Conservation (phyloP, 53 echinoderm and acorn worm species). For the Hippasteria phrygiana region DNA sequence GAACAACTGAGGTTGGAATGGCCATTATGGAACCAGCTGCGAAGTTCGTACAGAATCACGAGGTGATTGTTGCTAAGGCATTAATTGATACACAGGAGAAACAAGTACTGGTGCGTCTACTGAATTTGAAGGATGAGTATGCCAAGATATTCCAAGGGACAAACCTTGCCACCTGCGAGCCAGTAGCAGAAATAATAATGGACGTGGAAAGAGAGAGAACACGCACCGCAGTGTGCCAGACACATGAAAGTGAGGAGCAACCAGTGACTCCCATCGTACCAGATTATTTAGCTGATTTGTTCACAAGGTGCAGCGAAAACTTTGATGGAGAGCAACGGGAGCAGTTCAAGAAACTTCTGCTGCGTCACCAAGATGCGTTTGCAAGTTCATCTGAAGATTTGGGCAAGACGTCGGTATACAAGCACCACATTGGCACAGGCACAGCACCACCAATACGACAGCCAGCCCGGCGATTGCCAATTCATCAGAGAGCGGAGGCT, state of each 20-base stretch:
- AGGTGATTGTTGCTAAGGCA: background rate
- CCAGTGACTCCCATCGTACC: background rate
- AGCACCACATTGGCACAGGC: constrained; percentile 60
- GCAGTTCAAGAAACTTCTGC: background rate
- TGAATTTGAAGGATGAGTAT: constrained; percentile 14
- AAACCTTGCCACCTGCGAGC: background rate
- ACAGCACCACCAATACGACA: too few species aligned
- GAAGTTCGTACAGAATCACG: background rate
- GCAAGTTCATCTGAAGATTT: background rate
- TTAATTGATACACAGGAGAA: background rate
- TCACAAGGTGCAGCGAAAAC: background rate
- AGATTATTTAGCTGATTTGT: background rate
- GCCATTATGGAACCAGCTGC: background rate
- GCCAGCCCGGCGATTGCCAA: background rate
- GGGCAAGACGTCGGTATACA: background rate
- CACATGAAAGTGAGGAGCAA: background rate
- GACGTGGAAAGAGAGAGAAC: background rate
- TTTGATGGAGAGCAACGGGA: background rate
- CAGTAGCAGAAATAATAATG: background rate
- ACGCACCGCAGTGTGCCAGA: background rate
- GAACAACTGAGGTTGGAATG: background rate
- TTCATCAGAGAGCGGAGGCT: constrained; percentile 66
- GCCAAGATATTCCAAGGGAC: constrained; percentile 8
- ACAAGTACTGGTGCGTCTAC: constrained; percentile 10
- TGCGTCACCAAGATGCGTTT: background rate